A percentile compares a stretch with the other conserved stretches of the same genome.
Evolutionary conservation across 2,888 invertebrate species (phyloP).

Genomic region (Polymixis lichenea): DNA sequence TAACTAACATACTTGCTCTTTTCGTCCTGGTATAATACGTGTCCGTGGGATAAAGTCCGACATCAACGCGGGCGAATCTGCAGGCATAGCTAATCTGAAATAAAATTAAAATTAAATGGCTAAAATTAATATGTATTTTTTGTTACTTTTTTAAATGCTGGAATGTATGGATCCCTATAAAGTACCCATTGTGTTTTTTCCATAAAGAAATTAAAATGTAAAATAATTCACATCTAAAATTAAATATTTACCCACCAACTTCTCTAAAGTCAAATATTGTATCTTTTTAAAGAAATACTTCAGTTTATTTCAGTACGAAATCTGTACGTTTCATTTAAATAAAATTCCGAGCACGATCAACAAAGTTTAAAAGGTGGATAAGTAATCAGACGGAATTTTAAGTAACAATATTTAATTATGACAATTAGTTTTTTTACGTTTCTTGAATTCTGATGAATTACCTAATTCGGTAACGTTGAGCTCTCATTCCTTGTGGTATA

Average conservation of each 20-base stretch:
- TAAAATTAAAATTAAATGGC: too few relatives aligned
- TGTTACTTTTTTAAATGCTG: too few relatives aligned
- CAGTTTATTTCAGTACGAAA: constrained; percentile 23
- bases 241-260: constrained; percentile 19
- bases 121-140: too few relatives aligned
- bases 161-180: not conserved
- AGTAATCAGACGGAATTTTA: constrained; percentile 56
- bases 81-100: too few relatives aligned
- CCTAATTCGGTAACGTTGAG: constrained; percentile 2
- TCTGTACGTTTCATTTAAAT: constrained; percentile 23
- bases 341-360: constrained; percentile 57
- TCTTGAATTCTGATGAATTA: constrained; percentile 51
- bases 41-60: too few relatives aligned
- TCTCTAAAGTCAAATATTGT: constrained; percentile 11
- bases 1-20: too few relatives aligned
- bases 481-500: constrained; percentile 15
- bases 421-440: constrained; percentile 49
- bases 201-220: constrained; percentile 15
- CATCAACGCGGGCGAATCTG: too few relatives aligned
- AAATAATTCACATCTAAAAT: constrained; percentile 27
- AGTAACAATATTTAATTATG: constrained; percentile 61
- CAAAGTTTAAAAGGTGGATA: constrained; percentile 58
- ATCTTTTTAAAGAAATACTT: not conserved
- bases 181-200: not conserved
- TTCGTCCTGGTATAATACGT: too few relatives aligned